Conservation (phyloP, 2,888 invertebrate genomes). For the Latheticus oryzae region DNA sequence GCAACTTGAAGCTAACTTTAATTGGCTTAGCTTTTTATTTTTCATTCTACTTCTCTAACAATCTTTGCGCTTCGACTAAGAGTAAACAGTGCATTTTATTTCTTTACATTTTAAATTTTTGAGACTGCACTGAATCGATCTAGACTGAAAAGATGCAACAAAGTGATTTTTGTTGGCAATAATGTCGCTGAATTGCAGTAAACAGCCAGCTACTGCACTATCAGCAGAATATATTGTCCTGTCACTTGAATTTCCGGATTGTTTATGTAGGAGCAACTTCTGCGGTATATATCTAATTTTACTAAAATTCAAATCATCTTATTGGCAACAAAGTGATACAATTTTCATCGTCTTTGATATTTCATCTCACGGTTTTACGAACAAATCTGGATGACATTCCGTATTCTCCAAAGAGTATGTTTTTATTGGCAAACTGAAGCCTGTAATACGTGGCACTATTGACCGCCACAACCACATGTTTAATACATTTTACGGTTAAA, state of each 20-base stretch:
- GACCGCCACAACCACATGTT: slow-evolving; percentile 39
- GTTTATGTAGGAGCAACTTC: slow-evolving; percentile 18
- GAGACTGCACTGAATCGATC: slow-evolving; percentile 5
- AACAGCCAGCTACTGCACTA: slow-evolving; percentile 43
- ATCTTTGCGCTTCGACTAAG: no score
- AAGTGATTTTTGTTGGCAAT: slow-evolving; percentile 46
- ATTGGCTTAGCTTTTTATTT: no score
- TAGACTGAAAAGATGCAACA: slow-evolving; percentile 29
- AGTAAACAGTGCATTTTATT: no score
- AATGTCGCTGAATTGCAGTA: slow-evolving; percentile 41
- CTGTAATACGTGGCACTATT: slow-evolving; percentile 33
- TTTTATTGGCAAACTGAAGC: slow-evolving; percentile 39
- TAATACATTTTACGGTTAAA: slow-evolving; percentile 39
- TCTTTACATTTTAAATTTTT: no score
- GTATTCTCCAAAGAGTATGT: slow-evolving; percentile 33
- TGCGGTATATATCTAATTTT: no score
- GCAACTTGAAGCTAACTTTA: no score
- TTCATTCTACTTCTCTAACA: no score
- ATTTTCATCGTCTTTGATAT: slow-evolving; percentile 24
- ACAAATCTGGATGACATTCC: slow-evolving; percentile 37
- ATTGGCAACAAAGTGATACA: no score
- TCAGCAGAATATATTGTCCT: slow-evolving; percentile 45
- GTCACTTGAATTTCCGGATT: slow-evolving; percentile 32
- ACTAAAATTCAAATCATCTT: no score
- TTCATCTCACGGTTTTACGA: slow-evolving; percentile 14